Evolutionary conservation across 1,140 invertebrate genomes (phyloP).

Genomic region (Bombyx mandarina): DNA sequence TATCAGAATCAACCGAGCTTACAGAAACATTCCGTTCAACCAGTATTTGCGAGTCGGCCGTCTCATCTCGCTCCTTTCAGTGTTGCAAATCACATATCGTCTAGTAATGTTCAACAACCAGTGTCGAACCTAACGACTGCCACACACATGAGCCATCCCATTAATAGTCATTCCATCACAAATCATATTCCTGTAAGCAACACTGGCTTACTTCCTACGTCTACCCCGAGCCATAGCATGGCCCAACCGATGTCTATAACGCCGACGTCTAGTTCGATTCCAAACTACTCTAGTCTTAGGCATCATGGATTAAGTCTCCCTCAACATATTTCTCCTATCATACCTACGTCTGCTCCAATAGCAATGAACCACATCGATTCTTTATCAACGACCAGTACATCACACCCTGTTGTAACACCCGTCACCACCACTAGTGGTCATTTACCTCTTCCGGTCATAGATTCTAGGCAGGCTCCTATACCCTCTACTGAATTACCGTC

Average conservation of each 20-base stretch:
- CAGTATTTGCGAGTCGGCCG: slow-evolving; percentile 44
- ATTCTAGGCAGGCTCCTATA: slow-evolving; percentile 35
- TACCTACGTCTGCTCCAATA: slow-evolving; percentile 23
- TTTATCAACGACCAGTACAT: slow-evolving; percentile 27
- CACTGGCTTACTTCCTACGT: slow-evolving; percentile 33
- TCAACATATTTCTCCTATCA: slow-evolving; percentile 25
- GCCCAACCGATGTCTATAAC: slow-evolving; percentile 25
- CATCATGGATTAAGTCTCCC: slow-evolving; percentile 40
- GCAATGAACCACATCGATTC: slow-evolving; percentile 33
- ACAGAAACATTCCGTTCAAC: slow-evolving; percentile 60
- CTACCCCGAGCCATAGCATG: slow-evolving; percentile 40
- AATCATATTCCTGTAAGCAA: slow-evolving; percentile 40
- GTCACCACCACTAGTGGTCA: slow-evolving; percentile 28
- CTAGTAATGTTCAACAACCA: slow-evolving; percentile 36
- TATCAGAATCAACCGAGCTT: slow-evolving; percentile 61
- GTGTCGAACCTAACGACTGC: slow-evolving; percentile 28
- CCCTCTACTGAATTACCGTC: slow-evolving; percentile 29
- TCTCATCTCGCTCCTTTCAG: slow-evolving; percentile 55
- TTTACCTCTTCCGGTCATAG: slow-evolving; percentile 33
- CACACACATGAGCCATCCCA: slow-evolving; percentile 37
- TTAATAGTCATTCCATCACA: slow-evolving; percentile 51
- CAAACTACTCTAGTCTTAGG: slow-evolving; percentile 34
- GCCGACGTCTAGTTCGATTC: slow-evolving; percentile 28
- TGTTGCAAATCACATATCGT: slow-evolving; percentile 47
- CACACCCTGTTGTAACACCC: slow-evolving; percentile 31